phyloP scores from a whole-genome alignment of 2,797 vertebrate genomes.

The Danionella dracula region DNA sequence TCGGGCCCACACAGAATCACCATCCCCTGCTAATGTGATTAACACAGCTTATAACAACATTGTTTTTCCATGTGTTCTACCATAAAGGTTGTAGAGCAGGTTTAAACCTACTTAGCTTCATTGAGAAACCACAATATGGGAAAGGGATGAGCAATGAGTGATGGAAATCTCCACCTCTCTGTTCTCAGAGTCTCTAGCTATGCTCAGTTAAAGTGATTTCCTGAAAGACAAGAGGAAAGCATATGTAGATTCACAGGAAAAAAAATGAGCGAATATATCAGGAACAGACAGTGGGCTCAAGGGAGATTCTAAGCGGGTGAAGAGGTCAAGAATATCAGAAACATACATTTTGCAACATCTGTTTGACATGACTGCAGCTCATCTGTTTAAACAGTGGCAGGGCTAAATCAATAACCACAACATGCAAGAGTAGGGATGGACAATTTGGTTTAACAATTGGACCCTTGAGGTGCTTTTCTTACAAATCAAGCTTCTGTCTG shows the following conservation, averaged over 20 bases:
- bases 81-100: no score
- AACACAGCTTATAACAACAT: no score
- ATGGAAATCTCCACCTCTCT: no score
- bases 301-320: neutral
- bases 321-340: neutral
- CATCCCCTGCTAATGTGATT: no score
- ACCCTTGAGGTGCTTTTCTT: slow-evolving; percentile 17
- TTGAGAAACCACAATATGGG: no score
- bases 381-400: neutral
- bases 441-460: slow-evolving; percentile 30
- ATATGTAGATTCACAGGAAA: neutral
- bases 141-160: neutral
- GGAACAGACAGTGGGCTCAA: slow-evolving; percentile 2
- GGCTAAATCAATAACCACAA: slow-evolving; percentile 24
- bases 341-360: slow-evolving; percentile 10
- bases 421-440: neutral
- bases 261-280: neutral
- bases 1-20: no score
- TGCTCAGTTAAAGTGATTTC: slow-evolving; percentile 8
- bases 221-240: neutral
- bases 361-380: slow-evolving; percentile 19
- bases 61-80: no score
- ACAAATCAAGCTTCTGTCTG: slow-evolving; percentile 34
- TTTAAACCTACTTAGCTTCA: no score
- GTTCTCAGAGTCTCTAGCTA: no score